A percentile compares a stretch with the other conserved stretches of the same genome.
phyloP scores from a whole-genome alignment of 2,113 vertebrate genomes.

The Pleuronectes platessa region DNA sequence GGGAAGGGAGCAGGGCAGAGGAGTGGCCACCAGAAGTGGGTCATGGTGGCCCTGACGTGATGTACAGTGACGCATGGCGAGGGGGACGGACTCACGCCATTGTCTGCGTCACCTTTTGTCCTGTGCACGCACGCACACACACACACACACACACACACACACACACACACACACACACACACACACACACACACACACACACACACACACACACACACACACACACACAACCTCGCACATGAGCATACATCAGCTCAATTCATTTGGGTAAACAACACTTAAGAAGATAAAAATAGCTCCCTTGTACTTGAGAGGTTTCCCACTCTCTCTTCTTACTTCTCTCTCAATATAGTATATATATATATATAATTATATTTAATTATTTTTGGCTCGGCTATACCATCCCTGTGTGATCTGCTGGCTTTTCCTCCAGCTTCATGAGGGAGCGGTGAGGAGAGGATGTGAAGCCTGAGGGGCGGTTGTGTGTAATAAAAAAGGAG shows the following conservation, averaged over 20 bases:
- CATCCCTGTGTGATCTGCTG: conserved; percentile 31
- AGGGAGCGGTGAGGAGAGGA: background rate
- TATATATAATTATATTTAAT: conserved; percentile 2
- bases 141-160: background rate
- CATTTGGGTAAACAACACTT: conserved; percentile 42
- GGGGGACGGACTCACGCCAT: conserved; percentile 51
- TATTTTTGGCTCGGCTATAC: conserved; percentile 25
- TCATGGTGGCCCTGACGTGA: conserved; percentile 76
- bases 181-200: background rate
- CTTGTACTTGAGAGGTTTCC: conserved; percentile 10
- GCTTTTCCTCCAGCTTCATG: conserved; percentile 8
- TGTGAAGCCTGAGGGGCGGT: conserved; percentile 16
- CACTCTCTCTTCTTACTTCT: background rate
- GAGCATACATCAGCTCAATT: conserved; percentile 21
- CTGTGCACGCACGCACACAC: background rate
- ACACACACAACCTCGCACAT: conserved; percentile 6
- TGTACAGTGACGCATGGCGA: conserved; percentile 66
- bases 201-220: background rate
- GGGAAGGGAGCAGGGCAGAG: conserved; percentile 23
- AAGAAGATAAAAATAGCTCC: conserved; percentile 32
- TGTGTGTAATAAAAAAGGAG: conserved; percentile 41
- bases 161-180: conserved; percentile 3
- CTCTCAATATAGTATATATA: too few relatives aligned
- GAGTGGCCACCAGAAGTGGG: conserved; percentile 76
- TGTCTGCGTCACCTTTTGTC: conserved; percentile 63